Percentiles rank a stretch among this genome's conserved stretches.
Conservation (phyloP, 1,140 invertebrate species). For the Hydropsyche tenuis region DNA sequence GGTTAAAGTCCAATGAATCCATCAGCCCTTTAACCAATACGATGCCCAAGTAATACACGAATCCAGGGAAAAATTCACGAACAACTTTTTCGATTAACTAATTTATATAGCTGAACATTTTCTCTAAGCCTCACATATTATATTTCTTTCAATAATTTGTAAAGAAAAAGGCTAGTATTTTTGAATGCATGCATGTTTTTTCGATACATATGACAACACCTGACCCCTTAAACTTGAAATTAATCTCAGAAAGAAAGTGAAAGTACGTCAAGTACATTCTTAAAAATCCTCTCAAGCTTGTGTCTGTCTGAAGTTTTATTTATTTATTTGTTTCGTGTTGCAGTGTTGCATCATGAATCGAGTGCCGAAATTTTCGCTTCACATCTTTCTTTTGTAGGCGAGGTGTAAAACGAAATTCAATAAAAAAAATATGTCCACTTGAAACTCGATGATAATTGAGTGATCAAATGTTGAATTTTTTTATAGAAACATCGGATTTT, state of each 20-base stretch:
- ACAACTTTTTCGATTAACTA: too few species aligned
- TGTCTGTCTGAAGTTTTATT: not conserved
- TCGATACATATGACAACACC: not conserved
- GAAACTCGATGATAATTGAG: not conserved
- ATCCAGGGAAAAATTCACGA: too few species aligned
- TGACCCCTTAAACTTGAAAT: conserved; percentile 25
- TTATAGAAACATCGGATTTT: too few species aligned
- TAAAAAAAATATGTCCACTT: not conserved
- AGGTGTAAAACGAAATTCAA: not conserved
- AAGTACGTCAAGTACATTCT: conserved; percentile 17
- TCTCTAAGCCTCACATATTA: too few species aligned
- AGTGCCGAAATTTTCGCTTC: conserved; percentile 24
- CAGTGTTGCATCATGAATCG: conserved; percentile 8
- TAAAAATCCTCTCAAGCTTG: not conserved
- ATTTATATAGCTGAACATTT: too few species aligned
- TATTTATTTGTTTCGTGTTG: not conserved
- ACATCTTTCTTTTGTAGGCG: not conserved
- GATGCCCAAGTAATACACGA: too few species aligned
- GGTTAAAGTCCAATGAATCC: too few species aligned
- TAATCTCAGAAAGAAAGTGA: conserved; percentile 24
- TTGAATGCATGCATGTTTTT: too few species aligned
- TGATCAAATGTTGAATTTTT: too few species aligned
- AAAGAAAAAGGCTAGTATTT: too few species aligned
- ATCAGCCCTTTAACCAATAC: too few species aligned
- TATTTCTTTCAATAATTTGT: too few species aligned